Evolutionary conservation across 1,140 invertebrate species (phyloP).

Genomic region (Hylyphantes graminicola): DNA sequence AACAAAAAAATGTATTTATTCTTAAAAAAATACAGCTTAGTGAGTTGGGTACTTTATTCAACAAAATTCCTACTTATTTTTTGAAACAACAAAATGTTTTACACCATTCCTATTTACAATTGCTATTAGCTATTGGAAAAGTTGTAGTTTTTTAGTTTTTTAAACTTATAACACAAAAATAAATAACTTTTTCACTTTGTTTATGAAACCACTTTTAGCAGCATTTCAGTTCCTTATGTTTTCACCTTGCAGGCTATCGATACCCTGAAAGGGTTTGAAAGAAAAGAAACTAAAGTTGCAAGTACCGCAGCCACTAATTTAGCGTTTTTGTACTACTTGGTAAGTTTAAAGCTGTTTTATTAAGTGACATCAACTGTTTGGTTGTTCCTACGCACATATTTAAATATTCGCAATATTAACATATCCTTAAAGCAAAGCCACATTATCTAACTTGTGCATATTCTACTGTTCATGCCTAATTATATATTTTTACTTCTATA

Average conservation of each 20-base stretch:
- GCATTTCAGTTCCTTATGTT: background rate
- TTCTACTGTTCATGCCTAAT: background rate
- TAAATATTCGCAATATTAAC: too few relatives aligned
- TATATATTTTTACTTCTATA: conserved; percentile 66
- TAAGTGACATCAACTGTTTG: background rate
- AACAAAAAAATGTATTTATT: too few relatives aligned
- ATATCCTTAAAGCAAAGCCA: too few relatives aligned
- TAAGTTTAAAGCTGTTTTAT: conserved; percentile 67
- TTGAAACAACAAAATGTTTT: too few relatives aligned
- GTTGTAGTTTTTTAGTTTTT: background rate
- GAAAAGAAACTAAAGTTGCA: conserved; percentile 85
- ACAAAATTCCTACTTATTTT: too few relatives aligned
- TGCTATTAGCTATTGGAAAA: too few relatives aligned
- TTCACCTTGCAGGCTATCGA: conserved; percentile 76
- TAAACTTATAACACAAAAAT: background rate
- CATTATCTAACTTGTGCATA: background rate
- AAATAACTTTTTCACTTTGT: background rate
- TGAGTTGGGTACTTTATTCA: too few relatives aligned
- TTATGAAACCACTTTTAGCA: background rate
- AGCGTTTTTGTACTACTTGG: conserved; percentile 88
- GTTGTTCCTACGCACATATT: too few relatives aligned
- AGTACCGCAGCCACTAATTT: conserved; percentile 89
- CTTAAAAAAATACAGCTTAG: too few relatives aligned
- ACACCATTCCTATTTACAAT: too few relatives aligned
- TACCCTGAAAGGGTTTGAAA: conserved; percentile 89